phyloP scores from a whole-genome alignment of 2,797 vertebrate genomes.

The Carapus acus region DNA sequence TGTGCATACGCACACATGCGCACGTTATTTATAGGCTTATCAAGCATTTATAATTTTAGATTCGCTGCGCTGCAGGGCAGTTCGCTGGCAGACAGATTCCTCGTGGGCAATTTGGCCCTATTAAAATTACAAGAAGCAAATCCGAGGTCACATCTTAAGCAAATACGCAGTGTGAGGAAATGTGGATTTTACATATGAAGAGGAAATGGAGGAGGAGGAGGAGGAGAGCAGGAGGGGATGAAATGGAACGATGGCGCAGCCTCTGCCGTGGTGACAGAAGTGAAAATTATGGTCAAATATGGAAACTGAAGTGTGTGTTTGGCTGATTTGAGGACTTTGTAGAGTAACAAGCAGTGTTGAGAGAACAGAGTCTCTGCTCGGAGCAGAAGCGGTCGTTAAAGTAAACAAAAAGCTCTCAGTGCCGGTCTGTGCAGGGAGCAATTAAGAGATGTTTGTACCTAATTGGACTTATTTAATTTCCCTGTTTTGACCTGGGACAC shows the following conservation, averaged over 20 bases:
- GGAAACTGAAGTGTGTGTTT: too few relatives aligned
- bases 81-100: slow-evolving; percentile 44
- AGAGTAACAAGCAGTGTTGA: too few relatives aligned
- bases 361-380: too few relatives aligned
- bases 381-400: too few relatives aligned
- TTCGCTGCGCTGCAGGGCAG: slow-evolving; percentile 53
- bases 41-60: slow-evolving; percentile 46
- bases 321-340: too few relatives aligned
- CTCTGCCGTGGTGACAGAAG: slow-evolving; percentile 8
- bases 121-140: slow-evolving; percentile 41
- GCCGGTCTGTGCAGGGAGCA: too few relatives aligned
- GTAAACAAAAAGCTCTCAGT: too few relatives aligned
- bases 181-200: too few relatives aligned
- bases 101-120: slow-evolving; percentile 47
- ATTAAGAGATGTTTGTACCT: too few relatives aligned
- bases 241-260: slow-evolving; percentile 4
- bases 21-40: slow-evolving; percentile 50
- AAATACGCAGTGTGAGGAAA: slow-evolving; percentile 5
- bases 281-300: slow-evolving; percentile 2
- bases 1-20: slow-evolving; percentile 10
- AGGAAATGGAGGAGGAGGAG: slow-evolving; percentile 32
- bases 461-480: too few relatives aligned
- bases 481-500: too few relatives aligned
- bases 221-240: slow-evolving; percentile 4
- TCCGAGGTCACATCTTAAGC: slow-evolving; percentile 11